phyloP scores from a whole-genome alignment of 2,113 vertebrate genomes.

The Rattus rattus region DNA sequence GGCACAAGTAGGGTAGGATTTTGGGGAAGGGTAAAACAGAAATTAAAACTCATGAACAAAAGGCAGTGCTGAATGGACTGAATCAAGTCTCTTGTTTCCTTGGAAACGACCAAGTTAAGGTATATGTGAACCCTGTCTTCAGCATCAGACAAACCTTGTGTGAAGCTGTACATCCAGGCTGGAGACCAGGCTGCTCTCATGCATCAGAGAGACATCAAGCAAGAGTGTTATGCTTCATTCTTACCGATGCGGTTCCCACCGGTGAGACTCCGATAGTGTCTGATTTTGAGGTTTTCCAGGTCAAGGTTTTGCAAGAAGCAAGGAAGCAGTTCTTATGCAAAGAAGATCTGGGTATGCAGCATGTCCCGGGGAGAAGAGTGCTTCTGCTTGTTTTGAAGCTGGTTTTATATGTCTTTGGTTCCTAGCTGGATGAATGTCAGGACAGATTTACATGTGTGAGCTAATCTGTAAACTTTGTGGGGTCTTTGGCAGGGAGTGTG shows the following conservation, averaged over 20 bases:
- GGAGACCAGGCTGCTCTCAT: neutral
- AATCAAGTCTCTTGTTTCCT: constrained; percentile 41
- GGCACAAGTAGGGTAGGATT: neutral
- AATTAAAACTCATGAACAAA: constrained; percentile 2
- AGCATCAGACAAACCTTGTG: neutral
- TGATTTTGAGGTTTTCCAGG: constrained; percentile 21
- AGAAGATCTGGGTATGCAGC: neutral
- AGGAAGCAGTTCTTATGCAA: neutral
- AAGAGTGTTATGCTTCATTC: neutral
- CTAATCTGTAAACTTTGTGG: neutral
- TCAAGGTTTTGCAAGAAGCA: constrained; percentile 6
- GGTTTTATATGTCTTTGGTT: neutral
- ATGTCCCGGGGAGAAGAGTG: neutral
- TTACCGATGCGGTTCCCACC: neutral
- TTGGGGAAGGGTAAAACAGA: neutral
- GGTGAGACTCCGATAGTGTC: neutral
- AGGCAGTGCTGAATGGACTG: neutral
- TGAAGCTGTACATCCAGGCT: neutral
- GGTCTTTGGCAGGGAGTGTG: neutral
- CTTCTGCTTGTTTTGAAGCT: neutral
- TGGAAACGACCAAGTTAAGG: constrained; percentile 41
- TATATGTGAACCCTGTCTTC: neutral
- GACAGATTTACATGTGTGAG: neutral
- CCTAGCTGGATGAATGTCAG: neutral
- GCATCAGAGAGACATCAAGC: neutral